Evolutionary conservation across 2,888 invertebrate species (phyloP).

Genomic region (Acleris literana): DNA sequence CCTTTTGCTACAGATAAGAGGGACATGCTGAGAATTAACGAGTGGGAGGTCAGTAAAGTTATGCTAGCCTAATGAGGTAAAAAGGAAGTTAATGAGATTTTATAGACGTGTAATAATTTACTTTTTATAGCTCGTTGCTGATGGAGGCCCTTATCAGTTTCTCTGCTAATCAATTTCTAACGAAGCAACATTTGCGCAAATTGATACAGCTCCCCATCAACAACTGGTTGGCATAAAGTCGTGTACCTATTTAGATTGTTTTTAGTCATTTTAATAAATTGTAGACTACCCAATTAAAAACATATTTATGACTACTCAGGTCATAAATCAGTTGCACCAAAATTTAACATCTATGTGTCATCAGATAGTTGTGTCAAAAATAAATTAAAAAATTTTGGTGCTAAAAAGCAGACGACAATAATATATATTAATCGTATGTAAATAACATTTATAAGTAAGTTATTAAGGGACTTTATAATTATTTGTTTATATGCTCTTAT

Average conservation of each 20-base stretch:
- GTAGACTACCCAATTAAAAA: neutral
- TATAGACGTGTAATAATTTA: constrained; percentile 25
- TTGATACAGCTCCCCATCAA: constrained; percentile 8
- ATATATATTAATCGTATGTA: constrained; percentile 27
- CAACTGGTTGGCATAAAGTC: constrained; percentile 20
- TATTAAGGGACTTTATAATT: constrained; percentile 2
- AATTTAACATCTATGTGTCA: constrained; percentile 1
- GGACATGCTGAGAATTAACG: too few species aligned
- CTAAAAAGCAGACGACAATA: constrained; percentile 17
- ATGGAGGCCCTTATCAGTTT: constrained; percentile 11
- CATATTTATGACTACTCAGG: constrained; percentile 35
- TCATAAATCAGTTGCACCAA: constrained; percentile 7
- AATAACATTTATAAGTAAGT: constrained; percentile 27
- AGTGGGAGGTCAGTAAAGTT: too few species aligned
- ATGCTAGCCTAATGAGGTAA: constrained; percentile 12
- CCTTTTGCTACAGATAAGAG: too few species aligned
- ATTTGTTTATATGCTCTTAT: neutral
- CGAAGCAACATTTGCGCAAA: neutral
- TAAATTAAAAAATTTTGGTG: constrained; percentile 12
- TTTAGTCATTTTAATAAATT: constrained; percentile 30
- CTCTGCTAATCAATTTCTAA: neutral
- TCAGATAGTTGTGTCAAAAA: neutral
- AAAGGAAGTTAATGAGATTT: constrained; percentile 30
- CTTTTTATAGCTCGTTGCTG: constrained; percentile 4
- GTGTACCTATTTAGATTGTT: constrained; percentile 34